A percentile compares a stretch with the other conserved stretches of the same genome.
These are phyloP conservation scores for Atrina japonica DNA, from an alignment of 2,888 invertebrate genomes.

Conservation along the genomic window DNA sequence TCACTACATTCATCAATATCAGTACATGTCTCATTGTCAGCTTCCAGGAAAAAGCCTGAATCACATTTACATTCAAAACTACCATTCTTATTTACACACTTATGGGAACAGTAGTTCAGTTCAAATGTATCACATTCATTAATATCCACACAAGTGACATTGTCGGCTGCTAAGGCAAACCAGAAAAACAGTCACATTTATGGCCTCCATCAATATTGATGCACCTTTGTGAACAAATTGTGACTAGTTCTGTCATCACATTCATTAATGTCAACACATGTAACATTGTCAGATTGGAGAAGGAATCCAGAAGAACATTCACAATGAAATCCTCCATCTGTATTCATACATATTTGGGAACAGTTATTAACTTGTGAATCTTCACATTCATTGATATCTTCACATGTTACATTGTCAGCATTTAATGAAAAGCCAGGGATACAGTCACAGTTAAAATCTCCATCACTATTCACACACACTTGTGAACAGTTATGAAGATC, in stretches of 20 bases:
- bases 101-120: slow-evolving; percentile 12
- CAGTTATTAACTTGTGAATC: no score
- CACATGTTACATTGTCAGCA: no score
- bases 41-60: not conserved
- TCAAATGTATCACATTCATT: not conserved
- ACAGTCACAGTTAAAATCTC: no score
- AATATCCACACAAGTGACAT: not conserved
- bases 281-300: not conserved
- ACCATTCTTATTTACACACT: slow-evolving; percentile 17
- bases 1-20: slow-evolving; percentile 21
- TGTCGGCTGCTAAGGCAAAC: not conserved
- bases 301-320: no score
- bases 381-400: no score
- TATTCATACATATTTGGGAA: no score
- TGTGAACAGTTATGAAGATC: no score
- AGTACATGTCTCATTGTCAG: slow-evolving; percentile 1
- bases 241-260: not conserved
- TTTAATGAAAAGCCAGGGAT: no score
- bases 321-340: no score
- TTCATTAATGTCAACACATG: slow-evolving; percentile 20
- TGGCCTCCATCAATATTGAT: not conserved
- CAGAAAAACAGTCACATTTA: slow-evolving; percentile 6
- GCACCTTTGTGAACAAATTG: slow-evolving; percentile 9
- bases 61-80: slow-evolving; percentile 9
- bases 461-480: no score